phyloP scores from a whole-genome alignment of 2,113 vertebrate species.

The Crocuta crocuta region DNA sequence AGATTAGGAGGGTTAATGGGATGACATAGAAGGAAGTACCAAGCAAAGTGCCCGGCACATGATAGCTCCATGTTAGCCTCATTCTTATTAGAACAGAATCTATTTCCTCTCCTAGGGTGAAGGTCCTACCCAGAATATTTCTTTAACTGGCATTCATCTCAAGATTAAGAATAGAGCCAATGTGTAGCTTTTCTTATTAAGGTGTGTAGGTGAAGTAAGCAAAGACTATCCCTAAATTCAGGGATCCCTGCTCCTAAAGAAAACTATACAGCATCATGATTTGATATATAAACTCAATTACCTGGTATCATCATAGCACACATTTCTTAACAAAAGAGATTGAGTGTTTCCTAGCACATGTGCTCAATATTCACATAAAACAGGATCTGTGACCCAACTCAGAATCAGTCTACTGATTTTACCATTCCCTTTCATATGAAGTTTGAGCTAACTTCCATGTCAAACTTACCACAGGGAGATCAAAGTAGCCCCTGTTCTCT shows the following conservation, averaged over 20 bases:
- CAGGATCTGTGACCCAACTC: not conserved
- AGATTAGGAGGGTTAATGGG: not conserved
- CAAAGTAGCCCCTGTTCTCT: not conserved
- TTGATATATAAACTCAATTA: not conserved
- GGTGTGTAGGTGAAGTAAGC: not conserved
- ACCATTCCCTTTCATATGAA: not conserved
- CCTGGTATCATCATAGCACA: not conserved
- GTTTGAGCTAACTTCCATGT: not conserved
- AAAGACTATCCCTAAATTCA: not conserved
- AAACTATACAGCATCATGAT: not conserved
- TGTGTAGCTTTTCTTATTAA: not conserved
- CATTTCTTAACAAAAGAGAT: not conserved
- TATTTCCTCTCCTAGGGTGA: not conserved
- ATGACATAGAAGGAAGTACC: not conserved
- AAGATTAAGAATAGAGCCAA: not conserved
- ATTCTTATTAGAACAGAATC: not conserved
- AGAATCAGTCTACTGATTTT: not conserved
- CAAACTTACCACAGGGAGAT: not conserved
- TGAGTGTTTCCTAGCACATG: not conserved
- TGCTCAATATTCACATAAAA: not conserved
- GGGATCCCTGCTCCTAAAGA: not conserved
- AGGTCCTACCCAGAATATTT: not conserved
- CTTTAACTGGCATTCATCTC: not conserved
- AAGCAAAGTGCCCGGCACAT: not conserved
- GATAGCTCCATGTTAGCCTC: not conserved